Evolutionary conservation across 2,113 vertebrate genomes (phyloP), one percentile per base, ranked within the genome.

Genomic region (Pseudorhombus dupliciocellatus): DNA sequence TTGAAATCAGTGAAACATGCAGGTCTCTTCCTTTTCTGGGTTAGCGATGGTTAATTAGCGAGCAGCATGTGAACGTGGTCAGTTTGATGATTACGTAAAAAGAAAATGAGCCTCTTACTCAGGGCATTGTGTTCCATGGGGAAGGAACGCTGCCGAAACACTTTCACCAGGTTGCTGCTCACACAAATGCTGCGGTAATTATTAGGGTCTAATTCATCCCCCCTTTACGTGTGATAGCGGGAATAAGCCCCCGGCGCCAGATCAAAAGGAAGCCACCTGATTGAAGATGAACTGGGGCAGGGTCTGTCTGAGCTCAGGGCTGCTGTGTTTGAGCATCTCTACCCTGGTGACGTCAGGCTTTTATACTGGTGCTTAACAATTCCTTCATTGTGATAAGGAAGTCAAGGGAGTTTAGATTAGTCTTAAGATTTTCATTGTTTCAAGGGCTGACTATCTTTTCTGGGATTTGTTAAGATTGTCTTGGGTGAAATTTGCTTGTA

Each of bases 261-360:
- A 59, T 59, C 20, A 37, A 59, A 53, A 14, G 30, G 22, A 51
- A 22, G 7, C 46, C 31, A 25, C 28, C 48, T 20, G 12, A 24
- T 15, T 24, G 48, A 22, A 53, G 48, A 65, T 53, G 28, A 31
- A 52, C 46, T 34, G 62, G 34, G 16, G 26, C 40, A 7, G 25
- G 16, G 2, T 5, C 8, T 14, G 30, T 34, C 58, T 42, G 6
- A 44, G 34, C 37, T 18, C 57, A 61, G 37, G 58, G 34, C 60
- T 64, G 48, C 14, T 52, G 48, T 30, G 34, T 37, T 37, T 37
- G 18, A 48, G 12, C 48, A 52, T 48, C 42, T 48, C 14, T 26
- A 18, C 21, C 46, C 64, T 54, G 22, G 25, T 66, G 64, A 4
- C 10, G 14, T 40, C 63, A 66, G n/a, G n/a, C 21, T 65, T 24